Percentiles rank a stretch among this genome's conserved stretches.
These are phyloP conservation scores for Solea solea DNA, from an alignment of 2,113 vertebrate genomes.

Conservation along the genomic window DNA sequence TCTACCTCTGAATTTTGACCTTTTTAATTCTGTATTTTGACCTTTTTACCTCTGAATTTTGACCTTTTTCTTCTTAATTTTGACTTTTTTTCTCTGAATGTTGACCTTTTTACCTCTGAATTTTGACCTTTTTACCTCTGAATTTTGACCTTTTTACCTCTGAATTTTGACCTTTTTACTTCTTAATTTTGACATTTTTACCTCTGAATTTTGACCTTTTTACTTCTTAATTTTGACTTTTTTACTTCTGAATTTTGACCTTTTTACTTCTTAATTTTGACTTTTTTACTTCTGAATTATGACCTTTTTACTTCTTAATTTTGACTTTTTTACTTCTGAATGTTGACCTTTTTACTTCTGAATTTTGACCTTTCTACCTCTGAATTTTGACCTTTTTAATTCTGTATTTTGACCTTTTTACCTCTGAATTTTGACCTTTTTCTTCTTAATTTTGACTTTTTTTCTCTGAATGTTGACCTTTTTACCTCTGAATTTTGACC, in stretches of 20 bases:
- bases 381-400: too few relatives aligned
- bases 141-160: background rate
- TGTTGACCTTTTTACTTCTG: background rate
- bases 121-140: background rate
- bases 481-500: too few relatives aligned
- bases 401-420: too few relatives aligned
- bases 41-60: background rate
- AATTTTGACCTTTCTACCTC: background rate
- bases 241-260: background rate
- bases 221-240: background rate
- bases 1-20: too few relatives aligned
- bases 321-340: background rate
- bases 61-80: too few relatives aligned
- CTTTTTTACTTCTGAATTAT: background rate
- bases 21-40: background rate
- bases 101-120: background rate
- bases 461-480: too few relatives aligned
- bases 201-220: too few relatives aligned
- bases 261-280: too few relatives aligned
- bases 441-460: constrained; percentile 1
- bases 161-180: background rate
- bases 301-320: background rate
- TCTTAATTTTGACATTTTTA: too few relatives aligned
- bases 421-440: too few relatives aligned
- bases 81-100: background rate